phyloP scores from a whole-genome alignment of 1,140 invertebrate genomes.

The Glossosoma conforme region DNA sequence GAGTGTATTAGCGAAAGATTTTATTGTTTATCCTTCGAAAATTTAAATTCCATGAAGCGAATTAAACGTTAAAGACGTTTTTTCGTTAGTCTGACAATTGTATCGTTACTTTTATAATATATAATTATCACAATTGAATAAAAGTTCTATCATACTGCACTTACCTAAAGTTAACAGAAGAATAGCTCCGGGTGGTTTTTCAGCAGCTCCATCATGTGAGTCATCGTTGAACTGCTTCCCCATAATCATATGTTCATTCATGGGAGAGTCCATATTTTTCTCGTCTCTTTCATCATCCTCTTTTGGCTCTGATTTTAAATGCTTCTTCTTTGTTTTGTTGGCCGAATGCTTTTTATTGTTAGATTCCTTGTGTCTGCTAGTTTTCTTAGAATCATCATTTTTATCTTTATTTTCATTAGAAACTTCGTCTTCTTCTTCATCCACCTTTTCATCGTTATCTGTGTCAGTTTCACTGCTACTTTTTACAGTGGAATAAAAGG shows the following conservation, averaged over 20 bases:
- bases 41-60: too few species aligned
- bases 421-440: constrained; percentile 27
- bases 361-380: constrained; percentile 34
- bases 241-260: constrained; percentile 22
- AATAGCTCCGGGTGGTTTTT: constrained; percentile 72
- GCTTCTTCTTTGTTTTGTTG: constrained; percentile 35
- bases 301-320: constrained; percentile 31
- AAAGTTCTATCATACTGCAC: too few species aligned
- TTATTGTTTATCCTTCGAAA: too few species aligned
- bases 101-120: neutral
- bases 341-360: constrained; percentile 31
- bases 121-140: neutral
- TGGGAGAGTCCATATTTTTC: constrained; percentile 8
- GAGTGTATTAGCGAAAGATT: too few species aligned
- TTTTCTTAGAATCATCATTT: constrained; percentile 22
- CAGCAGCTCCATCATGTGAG: constrained; percentile 57
- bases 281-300: constrained; percentile 9
- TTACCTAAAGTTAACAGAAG: constrained; percentile 73
- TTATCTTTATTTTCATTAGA: constrained; percentile 36
- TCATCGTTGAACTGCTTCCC: constrained; percentile 31
- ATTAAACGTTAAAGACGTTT: too few species aligned
- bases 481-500: constrained; percentile 9
- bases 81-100: too few species aligned
- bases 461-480: constrained; percentile 11
- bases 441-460: constrained; percentile 10